Percentiles rank a stretch among this genome's conserved stretches.
These are phyloP conservation scores for Erpetoichthys calabaricus DNA, from an alignment of 2,797 vertebrate species.

Conservation along the genomic window DNA sequence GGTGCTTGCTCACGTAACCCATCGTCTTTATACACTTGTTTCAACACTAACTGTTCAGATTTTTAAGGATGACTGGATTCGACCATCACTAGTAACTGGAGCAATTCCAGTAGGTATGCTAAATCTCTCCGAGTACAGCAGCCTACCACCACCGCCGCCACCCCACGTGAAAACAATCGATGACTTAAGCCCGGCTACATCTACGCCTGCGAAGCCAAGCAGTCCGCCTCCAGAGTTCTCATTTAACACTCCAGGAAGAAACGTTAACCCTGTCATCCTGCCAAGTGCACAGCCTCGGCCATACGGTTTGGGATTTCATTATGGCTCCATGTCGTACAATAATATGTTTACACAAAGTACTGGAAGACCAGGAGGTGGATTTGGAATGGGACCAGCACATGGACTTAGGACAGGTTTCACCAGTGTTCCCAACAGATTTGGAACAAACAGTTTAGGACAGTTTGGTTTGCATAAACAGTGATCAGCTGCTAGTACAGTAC, in stretches of 20 bases:
- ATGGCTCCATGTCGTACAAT: slow-evolving; percentile 50
- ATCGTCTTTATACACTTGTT: slow-evolving; percentile 73
- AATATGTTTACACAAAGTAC: slow-evolving; percentile 53
- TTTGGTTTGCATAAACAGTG: no score
- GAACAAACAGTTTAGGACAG: slow-evolving; percentile 29
- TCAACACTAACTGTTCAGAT: slow-evolving; percentile 84
- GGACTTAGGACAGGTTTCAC: slow-evolving; percentile 65
- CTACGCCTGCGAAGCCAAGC: slow-evolving; percentile 75
- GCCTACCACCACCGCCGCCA: slow-evolving; percentile 40
- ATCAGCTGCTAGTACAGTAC: no score
- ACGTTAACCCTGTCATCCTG: slow-evolving; percentile 61
- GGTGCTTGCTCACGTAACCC: slow-evolving; percentile 91
- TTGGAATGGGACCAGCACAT: slow-evolving; percentile 14
- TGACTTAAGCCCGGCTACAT: slow-evolving; percentile 60
- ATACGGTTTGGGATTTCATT: slow-evolving; percentile 58
- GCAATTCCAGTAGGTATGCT: slow-evolving; percentile 52
- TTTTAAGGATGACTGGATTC: slow-evolving; percentile 91
- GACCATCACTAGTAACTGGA: slow-evolving; percentile 62
- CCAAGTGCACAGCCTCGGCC: slow-evolving; percentile 55
- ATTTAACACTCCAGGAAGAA: slow-evolving; percentile 78
- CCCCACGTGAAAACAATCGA: slow-evolving; percentile 35
- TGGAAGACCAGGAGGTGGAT: slow-evolving; percentile 24
- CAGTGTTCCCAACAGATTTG: slow-evolving; percentile 52
- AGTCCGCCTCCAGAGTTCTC: slow-evolving; percentile 85
- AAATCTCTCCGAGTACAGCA: slow-evolving; percentile 52